Percentiles rank a stretch among this genome's conserved stretches.
Evolutionary conservation across 2,888 invertebrate species (phyloP).

Genomic region (Trichogramma dendrolimi): DNA sequence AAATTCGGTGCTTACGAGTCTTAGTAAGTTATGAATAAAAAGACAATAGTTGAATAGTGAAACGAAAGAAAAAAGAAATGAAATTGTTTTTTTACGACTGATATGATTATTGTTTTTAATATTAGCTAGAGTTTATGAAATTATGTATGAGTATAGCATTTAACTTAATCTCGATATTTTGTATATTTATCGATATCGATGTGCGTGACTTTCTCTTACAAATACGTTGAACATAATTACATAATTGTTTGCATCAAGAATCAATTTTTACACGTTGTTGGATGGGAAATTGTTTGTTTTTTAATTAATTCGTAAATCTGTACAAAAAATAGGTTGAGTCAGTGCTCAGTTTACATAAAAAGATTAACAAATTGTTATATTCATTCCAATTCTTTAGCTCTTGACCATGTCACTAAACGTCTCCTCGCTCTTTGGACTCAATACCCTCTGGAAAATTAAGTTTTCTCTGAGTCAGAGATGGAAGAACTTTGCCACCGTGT

Average conservation of each 20-base stretch:
- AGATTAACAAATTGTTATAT: slow-evolving; percentile 5
- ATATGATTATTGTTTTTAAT: slow-evolving; percentile 7
- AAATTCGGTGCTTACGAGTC: slow-evolving; percentile 15
- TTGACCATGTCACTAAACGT: too few relatives aligned
- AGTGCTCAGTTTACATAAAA: slow-evolving; percentile 14
- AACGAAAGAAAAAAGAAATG: slow-evolving; percentile 1
- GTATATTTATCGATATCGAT: slow-evolving; percentile 16
- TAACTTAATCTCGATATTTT: slow-evolving; percentile 12
- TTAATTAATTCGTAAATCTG: slow-evolving; percentile 13
- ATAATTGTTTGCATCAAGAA: slow-evolving; percentile 12
- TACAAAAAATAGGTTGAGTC: slow-evolving; percentile 17
- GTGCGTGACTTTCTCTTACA: slow-evolving; percentile 15
- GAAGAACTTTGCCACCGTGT: slow-evolving; percentile 45
- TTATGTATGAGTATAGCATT: slow-evolving; percentile 16
- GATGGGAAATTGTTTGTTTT: slow-evolving; percentile 16
- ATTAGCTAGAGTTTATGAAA: slow-evolving; percentile 11
- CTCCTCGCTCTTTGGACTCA: background rate
- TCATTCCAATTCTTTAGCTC: background rate
- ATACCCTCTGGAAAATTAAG: slow-evolving; percentile 29
- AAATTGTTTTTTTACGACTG: slow-evolving; percentile 8
- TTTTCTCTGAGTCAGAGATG: slow-evolving; percentile 38
- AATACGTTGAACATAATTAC: slow-evolving; percentile 12
- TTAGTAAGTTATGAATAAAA: slow-evolving; percentile 17
- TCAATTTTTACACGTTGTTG: slow-evolving; percentile 8
- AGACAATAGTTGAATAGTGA: slow-evolving; percentile 12